These are phyloP conservation scores for Anagyrus pseudococci DNA, from an alignment of 2,888 invertebrate species.

Conservation along the genomic window DNA sequence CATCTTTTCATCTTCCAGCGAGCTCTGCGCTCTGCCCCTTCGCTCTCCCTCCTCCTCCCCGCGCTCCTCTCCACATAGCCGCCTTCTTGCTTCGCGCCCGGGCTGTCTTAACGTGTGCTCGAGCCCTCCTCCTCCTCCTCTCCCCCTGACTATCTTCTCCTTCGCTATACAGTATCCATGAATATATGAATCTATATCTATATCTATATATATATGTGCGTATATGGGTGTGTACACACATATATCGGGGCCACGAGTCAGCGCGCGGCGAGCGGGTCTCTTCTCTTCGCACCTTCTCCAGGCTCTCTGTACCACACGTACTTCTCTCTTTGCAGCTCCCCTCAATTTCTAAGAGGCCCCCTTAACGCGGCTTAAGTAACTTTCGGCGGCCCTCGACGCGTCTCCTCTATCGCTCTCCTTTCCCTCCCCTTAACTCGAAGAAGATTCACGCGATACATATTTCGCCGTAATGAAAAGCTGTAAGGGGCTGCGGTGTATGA, in stretches of 20 bases:
- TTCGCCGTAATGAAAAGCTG: too few relatives aligned
- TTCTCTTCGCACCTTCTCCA: slow-evolving; percentile 4
- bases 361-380: slow-evolving; percentile 27
- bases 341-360: too few relatives aligned
- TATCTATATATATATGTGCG: too few relatives aligned
- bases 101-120: not conserved
- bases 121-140: too few relatives aligned
- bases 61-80: not conserved
- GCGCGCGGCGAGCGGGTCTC: not conserved
- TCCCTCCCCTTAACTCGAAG: too few relatives aligned
- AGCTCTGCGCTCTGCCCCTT: slow-evolving; percentile 34
- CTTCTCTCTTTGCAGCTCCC: slow-evolving; percentile 19
- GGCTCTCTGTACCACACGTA: not conserved
- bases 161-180: too few relatives aligned
- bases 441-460: too few relatives aligned
- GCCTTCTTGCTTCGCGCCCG: not conserved
- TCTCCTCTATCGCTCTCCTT: not conserved
- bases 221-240: too few relatives aligned
- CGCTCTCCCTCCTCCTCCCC: slow-evolving; percentile 24
- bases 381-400: slow-evolving; percentile 17
- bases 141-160: not conserved
- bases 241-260: not conserved
- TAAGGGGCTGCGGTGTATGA: too few relatives aligned
- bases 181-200: too few relatives aligned
- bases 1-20: slow-evolving; percentile 55